Conservation (phyloP, 2,797 vertebrate genomes). For the Iguana delicatissima region DNA sequence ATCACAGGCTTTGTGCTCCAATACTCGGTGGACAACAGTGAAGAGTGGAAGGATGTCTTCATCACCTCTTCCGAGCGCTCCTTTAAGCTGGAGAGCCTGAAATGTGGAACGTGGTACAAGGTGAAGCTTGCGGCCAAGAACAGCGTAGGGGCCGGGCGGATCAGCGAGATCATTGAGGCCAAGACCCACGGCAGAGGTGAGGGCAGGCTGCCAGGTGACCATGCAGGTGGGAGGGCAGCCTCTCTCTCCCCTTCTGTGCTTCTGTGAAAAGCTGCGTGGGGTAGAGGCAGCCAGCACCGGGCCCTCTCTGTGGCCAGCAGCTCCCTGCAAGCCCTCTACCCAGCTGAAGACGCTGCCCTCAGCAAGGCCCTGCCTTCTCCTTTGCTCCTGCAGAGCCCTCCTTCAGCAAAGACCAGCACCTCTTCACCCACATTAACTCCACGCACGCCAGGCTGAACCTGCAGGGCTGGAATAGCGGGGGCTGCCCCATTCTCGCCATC, state of each 20-base stretch:
- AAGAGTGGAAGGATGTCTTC: constrained; percentile 98
- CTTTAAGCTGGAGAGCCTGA: constrained; percentile 95
- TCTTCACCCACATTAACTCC: constrained; percentile 98
- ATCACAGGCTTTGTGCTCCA: constrained; percentile 93
- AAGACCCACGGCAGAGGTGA: constrained; percentile 97
- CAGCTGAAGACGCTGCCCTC: no score
- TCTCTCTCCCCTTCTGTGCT: no score
- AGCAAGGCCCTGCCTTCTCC: constrained; percentile 1
- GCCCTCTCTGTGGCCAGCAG: no score
- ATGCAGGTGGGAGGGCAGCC: background rate
- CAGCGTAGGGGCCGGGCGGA: constrained; percentile 96
- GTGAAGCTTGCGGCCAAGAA: constrained; percentile 98
- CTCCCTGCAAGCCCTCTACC: no score
- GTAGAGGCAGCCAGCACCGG: no score
- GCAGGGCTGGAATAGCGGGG: constrained; percentile 96
- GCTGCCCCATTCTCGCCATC: constrained; percentile 93
- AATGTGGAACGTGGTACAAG: constrained; percentile 99
- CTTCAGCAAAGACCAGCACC: constrained; percentile 97
- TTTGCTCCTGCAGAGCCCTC: constrained; percentile 82
- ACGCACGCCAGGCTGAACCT: constrained; percentile 96
- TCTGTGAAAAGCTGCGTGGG: no score
- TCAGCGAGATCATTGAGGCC: constrained; percentile 98
- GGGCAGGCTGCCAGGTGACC: rapidly evolving
- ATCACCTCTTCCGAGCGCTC: constrained; percentile 95
- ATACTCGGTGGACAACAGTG: constrained; percentile 97